Conservation (phyloP, 2,113 vertebrate species). For the Pedetes capensis region DNA sequence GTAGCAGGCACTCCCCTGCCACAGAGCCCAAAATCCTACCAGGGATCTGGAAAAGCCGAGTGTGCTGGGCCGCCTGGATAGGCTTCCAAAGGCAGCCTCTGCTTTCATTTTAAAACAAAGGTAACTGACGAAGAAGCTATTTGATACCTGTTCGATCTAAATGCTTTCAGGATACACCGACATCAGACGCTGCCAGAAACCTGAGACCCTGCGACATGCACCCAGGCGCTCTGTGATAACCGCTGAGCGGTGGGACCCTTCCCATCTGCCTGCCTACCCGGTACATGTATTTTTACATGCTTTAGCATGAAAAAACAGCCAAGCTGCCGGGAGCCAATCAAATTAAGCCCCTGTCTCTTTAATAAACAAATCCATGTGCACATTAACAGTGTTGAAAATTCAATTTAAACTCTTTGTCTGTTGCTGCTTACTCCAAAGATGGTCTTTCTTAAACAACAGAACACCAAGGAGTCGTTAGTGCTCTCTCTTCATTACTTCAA, state of each 20-base stretch:
- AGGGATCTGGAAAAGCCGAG: neutral
- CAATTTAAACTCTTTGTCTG: constrained; percentile 99
- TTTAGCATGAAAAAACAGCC: constrained; percentile 85
- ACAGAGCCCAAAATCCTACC: neutral
- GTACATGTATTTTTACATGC: constrained; percentile 80
- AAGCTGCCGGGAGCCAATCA: constrained; percentile 90
- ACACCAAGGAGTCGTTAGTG: constrained; percentile 99
- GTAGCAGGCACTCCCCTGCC: neutral
- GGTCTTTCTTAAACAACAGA: constrained; percentile 99
- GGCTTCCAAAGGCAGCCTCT: constrained; percentile 45
- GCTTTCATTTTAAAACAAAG: constrained; percentile 60
- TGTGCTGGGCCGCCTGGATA: neutral
- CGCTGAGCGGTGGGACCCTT: constrained; percentile 48
- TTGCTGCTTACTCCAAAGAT: constrained; percentile 98
- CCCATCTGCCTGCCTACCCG: constrained; percentile 60
- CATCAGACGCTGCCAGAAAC: constrained; percentile 67
- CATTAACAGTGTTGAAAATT: constrained; percentile 97
- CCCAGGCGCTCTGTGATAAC: constrained; percentile 64
- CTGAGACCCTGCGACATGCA: constrained; percentile 56
- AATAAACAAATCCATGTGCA: constrained; percentile 95
- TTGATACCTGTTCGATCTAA: constrained; percentile 63
- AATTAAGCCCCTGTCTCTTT: constrained; percentile 91
- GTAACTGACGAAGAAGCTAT: constrained; percentile 43
- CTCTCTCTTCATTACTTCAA: constrained; percentile 99
- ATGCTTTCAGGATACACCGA: constrained; percentile 65